These are phyloP conservation scores for Seira ritae DNA, from an alignment of 2,888 invertebrate species.

Conservation along the genomic window DNA sequence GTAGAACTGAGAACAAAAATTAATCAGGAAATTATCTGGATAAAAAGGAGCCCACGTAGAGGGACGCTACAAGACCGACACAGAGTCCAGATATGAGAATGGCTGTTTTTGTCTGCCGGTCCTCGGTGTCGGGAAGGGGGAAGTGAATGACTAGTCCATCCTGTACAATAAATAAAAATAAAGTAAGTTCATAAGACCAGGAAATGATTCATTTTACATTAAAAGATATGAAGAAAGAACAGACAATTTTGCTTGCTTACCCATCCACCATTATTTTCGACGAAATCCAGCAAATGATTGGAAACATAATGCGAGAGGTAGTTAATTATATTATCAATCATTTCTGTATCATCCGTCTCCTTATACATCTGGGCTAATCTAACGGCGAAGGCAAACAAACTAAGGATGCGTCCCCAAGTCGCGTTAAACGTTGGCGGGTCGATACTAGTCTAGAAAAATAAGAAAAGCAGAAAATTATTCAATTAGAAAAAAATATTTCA, in stretches of 20 bases:
- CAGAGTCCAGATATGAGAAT: conserved; percentile 72
- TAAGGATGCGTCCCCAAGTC: conserved; percentile 77
- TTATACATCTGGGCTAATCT: conserved; percentile 76
- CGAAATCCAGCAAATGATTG: conserved; percentile 76
- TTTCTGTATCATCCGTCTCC: conserved; percentile 71
- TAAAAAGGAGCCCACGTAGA: conserved; percentile 69
- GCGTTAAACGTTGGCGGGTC: conserved; percentile 64
- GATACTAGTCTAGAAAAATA: conserved; percentile 52
- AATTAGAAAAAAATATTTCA: neutral
- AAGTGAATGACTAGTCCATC: conserved; percentile 72
- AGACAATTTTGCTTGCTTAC: conserved; percentile 74
- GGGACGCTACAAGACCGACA: conserved; percentile 70
- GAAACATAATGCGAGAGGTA: conserved; percentile 77
- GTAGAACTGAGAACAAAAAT: neutral
- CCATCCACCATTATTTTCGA: conserved; percentile 77
- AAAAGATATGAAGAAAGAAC: conserved; percentile 8
- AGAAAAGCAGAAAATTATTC: neutral
- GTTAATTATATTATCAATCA: conserved; percentile 74
- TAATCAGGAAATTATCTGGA: conserved; percentile 28
- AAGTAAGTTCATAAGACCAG: neutral
- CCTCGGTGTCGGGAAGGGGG: conserved; percentile 62
- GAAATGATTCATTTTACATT: neutral
- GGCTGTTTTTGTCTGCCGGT: conserved; percentile 65
- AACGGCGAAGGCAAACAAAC: conserved; percentile 77
- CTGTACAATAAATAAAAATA: conserved; percentile 51